Evolutionary conservation across 2,797 vertebrate species (phyloP), one percentile per base, ranked within the genome.

Genomic region (Amniataba percoides): DNA sequence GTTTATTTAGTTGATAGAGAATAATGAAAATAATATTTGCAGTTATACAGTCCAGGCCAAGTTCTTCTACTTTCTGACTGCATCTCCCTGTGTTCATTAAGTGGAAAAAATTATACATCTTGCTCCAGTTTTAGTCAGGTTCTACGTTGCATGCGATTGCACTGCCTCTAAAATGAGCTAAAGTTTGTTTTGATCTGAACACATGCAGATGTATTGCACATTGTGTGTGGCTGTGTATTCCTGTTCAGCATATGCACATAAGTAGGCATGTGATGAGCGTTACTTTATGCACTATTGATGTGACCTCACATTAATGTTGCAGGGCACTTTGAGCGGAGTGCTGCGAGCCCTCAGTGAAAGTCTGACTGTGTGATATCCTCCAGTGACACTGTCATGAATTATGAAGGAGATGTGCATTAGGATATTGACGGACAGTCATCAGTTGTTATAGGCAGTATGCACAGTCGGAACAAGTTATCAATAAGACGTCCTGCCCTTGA

Each of bases 351-450:
- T 49, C 51, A 65, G 53, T 23, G 42, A 16, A 59, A 27, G 48
- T 61, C 18, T 34, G 61, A 60, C 48, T 21, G 57, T 51, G 74
- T 59, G 45, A 61, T 34, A 15, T 23, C n/a, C 23, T 57, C 45
- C 34, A 14, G 10, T n/a, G 51, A 56, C 49, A 58, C 57, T 45
- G 66, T 49, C 55, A 69, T 84, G 48, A 73, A 86, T 87, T 80
- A 85, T 83, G 80, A 86, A 84, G 43, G 56, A 69, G 52, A 43
- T 8, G 5, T 36, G 71, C 84, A 81, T 88, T 82, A 78, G 66
- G 65, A 74, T 60, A 82, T 68, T 57, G 76, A 80, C 34, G 4
- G n/a, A 0, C 12, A 15, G 62, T 56, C 46, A 63, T 71, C 40
- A 63, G 39, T 0, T 3, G 2, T 59, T 12, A 18, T 21, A 25